Percentiles rank a stretch among this genome's conserved stretches.
These are phyloP conservation scores for Drosophila burlai DNA, from an alignment of 1,140 invertebrate species.

Conservation along the genomic window DNA sequence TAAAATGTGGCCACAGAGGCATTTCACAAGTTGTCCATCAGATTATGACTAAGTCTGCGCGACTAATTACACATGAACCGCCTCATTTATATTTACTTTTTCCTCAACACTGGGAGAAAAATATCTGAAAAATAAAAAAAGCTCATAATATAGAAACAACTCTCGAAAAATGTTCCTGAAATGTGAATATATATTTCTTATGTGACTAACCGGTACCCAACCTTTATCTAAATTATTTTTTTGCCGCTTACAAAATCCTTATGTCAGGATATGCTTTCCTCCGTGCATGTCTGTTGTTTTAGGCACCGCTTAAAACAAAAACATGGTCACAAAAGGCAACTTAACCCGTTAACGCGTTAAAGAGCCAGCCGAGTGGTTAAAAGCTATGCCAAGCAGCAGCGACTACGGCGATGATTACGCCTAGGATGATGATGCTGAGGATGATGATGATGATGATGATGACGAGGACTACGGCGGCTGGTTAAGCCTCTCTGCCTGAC, in stretches of 20 bases:
- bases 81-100: neutral
- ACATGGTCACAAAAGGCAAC: constrained; percentile 69
- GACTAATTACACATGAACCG: constrained; percentile 68
- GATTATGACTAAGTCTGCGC: constrained; percentile 29
- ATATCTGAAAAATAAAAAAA: too few relatives aligned
- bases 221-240: neutral
- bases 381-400: constrained; percentile 58
- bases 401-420: constrained; percentile 7
- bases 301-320: constrained; percentile 54
- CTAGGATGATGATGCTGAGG: constrained; percentile 1
- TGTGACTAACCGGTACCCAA: neutral
- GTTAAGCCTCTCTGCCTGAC: constrained; percentile 62
- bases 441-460: constrained; percentile 5
- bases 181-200: neutral
- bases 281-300: constrained; percentile 45
- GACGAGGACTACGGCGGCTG: constrained; percentile 34
- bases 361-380: constrained; percentile 80
- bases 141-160: too few relatives aligned
- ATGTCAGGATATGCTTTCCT: neutral
- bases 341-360: constrained; percentile 81
- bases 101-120: constrained; percentile 4
- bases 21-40: constrained; percentile 24
- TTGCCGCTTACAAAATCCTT: neutral
- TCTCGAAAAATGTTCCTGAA: too few relatives aligned
- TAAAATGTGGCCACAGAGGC: constrained; percentile 63